These are phyloP conservation scores for Dolichotis patagonum DNA, from an alignment of 2,113 vertebrate species.

Conservation along the genomic window DNA sequence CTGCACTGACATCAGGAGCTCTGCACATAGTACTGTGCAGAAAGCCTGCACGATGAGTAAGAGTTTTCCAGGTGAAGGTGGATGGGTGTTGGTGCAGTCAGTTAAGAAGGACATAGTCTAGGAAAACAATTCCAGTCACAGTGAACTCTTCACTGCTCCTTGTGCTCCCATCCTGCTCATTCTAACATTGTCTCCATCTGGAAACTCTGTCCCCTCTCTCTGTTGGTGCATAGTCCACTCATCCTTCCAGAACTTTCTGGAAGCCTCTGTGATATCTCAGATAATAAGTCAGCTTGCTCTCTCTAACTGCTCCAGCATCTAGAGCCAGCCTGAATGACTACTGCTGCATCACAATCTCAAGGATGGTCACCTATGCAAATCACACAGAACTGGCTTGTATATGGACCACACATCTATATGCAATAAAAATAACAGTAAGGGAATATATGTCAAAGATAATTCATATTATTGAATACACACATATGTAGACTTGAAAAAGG, in stretches of 20 bases:
- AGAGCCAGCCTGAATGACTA: background rate
- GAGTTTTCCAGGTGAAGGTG: background rate
- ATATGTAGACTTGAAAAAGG: background rate
- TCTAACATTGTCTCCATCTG: background rate
- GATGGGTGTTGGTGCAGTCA: accelerated
- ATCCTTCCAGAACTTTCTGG: background rate
- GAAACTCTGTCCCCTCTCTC: background rate
- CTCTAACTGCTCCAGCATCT: background rate
- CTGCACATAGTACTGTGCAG: background rate
- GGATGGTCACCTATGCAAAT: background rate
- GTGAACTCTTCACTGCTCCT: background rate
- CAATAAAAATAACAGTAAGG: background rate
- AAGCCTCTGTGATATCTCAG: background rate
- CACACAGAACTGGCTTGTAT: background rate
- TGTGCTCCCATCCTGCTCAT: background rate
- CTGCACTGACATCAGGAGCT: background rate
- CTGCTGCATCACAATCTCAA: background rate
- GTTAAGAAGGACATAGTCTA: background rate
- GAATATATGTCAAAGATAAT: background rate
- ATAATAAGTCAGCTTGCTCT: background rate
- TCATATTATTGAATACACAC: background rate
- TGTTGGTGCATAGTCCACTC: background rate
- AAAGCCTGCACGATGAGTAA: background rate
- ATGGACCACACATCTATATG: background rate
- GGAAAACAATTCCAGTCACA: background rate